Evolutionary conservation across 2,113 vertebrate genomes (phyloP).

Genomic region (Lucifuga dentata): DNA sequence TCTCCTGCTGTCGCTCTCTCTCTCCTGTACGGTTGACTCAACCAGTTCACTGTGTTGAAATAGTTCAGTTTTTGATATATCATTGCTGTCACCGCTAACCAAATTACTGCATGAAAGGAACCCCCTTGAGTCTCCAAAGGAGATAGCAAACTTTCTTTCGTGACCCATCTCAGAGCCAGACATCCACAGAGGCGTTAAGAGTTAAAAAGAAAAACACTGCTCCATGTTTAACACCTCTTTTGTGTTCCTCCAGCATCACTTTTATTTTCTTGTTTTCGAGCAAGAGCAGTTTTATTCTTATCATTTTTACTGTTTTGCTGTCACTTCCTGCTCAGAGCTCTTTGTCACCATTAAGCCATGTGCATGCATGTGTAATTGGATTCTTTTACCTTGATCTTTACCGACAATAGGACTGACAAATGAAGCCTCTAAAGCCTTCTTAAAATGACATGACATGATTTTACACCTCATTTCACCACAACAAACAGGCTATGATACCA

Average conservation of each 20-base stretch:
- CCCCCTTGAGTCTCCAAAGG: constrained; percentile 55
- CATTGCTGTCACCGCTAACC: constrained; percentile 78
- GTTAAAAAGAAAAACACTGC: constrained; percentile 45
- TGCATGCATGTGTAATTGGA: too few species aligned
- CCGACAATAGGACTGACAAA: constrained; percentile 48
- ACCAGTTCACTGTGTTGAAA: constrained; percentile 56
- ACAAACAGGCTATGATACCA: constrained; percentile 28
- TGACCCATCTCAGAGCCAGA: constrained; percentile 41
- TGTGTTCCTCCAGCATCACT: constrained; percentile 43
- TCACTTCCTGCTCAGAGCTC: constrained; percentile 18
- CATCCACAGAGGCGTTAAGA: constrained; percentile 57
- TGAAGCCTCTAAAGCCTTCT: constrained; percentile 46
- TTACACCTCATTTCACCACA: constrained; percentile 42
- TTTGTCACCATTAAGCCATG: constrained; percentile 35
- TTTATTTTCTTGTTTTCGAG: constrained; percentile 51
- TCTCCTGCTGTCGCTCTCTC: constrained; percentile 17
- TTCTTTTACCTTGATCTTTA: constrained; percentile 39
- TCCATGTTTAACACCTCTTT: constrained; percentile 52
- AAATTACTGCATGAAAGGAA: constrained; percentile 75
- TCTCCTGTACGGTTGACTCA: too few species aligned
- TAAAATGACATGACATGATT: constrained; percentile 52
- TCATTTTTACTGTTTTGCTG: constrained; percentile 18
- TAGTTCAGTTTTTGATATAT: constrained; percentile 79
- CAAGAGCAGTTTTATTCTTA: constrained; percentile 45
- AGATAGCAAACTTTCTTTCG: constrained; percentile 54